Evolutionary conservation across 2,888 invertebrate genomes (phyloP).

Genomic region (Dusona sp.): DNA sequence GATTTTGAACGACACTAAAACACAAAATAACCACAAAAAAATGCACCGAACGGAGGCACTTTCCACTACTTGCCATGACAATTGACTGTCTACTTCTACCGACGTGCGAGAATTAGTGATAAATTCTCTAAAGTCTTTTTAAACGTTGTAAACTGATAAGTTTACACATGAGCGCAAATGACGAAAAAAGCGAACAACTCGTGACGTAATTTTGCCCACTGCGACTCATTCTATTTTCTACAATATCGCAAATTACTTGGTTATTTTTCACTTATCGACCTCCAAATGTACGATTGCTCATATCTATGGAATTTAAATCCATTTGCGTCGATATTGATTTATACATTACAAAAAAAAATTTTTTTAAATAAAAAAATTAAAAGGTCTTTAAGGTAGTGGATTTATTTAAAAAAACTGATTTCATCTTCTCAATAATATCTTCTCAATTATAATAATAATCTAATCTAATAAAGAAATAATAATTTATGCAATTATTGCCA

Average conservation of each 20-base stretch:
- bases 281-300: background rate
- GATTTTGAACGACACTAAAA: conserved; percentile 9
- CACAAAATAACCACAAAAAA: conserved; percentile 40
- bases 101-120: conserved; percentile 23
- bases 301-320: background rate
- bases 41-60: conserved; percentile 24
- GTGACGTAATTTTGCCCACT: background rate
- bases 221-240: background rate
- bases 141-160: conserved; percentile 16
- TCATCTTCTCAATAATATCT: background rate
- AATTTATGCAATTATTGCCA: too few species aligned
- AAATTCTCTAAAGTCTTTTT: background rate
- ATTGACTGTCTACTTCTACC: conserved; percentile 24
- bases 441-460: background rate
- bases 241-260: background rate
- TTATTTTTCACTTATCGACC: background rate
- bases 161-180: background rate
- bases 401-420: background rate
- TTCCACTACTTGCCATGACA: conserved; percentile 59
- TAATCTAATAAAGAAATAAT: background rate
- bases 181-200: background rate
- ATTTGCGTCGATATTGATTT: background rate
- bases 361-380: background rate
- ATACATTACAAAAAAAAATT: background rate
- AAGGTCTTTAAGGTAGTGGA: background rate